Percentiles rank a stretch among this genome's conserved stretches.
phyloP scores from a whole-genome alignment of 2,888 invertebrate genomes.

The Cephus pulcher region DNA sequence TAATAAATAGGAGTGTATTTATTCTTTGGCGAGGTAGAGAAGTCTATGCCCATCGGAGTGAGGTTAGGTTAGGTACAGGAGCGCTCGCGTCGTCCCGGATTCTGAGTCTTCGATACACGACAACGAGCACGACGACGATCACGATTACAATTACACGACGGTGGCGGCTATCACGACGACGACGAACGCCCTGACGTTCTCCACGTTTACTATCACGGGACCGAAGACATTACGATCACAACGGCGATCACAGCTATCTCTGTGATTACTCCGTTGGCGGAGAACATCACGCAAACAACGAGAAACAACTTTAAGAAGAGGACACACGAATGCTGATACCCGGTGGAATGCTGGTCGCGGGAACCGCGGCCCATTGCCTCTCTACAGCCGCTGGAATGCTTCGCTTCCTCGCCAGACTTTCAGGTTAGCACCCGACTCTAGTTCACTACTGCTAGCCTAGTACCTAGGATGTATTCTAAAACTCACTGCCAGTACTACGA shows the following conservation, averaged over 20 bases:
- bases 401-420: slow-evolving; percentile 72
- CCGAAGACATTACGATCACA: not conserved
- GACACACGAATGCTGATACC: slow-evolving; percentile 52
- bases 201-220: not conserved
- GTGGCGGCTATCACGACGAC: not conserved
- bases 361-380: slow-evolving; percentile 53
- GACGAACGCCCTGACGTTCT: not conserved
- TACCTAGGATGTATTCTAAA: not conserved
- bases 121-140: not conserved
- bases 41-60: not conserved
- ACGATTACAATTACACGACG: not conserved
- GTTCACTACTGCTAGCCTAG: not conserved
- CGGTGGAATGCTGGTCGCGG: slow-evolving; percentile 54
- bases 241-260: not conserved
- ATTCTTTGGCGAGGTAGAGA: not conserved
- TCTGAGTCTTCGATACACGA: not conserved
- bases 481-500: too few relatives aligned
- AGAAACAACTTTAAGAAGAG: not conserved
- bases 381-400: slow-evolving; percentile 60
- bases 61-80: not conserved
- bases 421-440: slow-evolving; percentile 68
- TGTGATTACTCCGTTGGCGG: not conserved
- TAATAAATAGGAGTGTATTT: not conserved
- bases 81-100: not conserved
- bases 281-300: not conserved